A percentile compares a stretch with the other conserved stretches of the same genome.
Evolutionary conservation across 2,797 vertebrate species (phyloP).

Genomic region (Paedocypris micromegethes): DNA sequence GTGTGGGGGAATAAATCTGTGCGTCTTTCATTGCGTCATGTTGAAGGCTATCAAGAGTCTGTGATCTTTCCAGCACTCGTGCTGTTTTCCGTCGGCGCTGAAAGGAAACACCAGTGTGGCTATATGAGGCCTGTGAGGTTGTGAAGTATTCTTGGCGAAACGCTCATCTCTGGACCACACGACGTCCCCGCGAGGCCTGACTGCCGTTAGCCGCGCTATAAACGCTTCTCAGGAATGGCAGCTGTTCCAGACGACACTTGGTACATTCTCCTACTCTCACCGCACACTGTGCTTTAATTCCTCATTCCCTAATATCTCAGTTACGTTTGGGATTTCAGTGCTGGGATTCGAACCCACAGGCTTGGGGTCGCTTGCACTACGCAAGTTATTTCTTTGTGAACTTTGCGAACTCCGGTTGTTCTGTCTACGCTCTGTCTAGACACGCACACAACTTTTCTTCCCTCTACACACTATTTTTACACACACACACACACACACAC

Average conservation of each 20-base stretch:
- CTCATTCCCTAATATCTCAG: neutral
- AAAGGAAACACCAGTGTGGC: constrained; percentile 31
- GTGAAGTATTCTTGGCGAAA: constrained; percentile 41
- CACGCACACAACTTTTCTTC: too few relatives aligned
- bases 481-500: too few relatives aligned
- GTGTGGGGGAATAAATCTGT: neutral
- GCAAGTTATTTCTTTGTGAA: too few relatives aligned
- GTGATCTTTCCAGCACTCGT: constrained; percentile 5
- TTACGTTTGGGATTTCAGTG: neutral
- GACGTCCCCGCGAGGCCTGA: constrained; percentile 11
- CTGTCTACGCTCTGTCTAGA: too few relatives aligned
- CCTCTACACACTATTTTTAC: too few relatives aligned
- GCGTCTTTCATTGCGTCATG: neutral
- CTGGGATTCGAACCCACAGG: too few relatives aligned
- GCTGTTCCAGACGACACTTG: constrained; percentile 43
- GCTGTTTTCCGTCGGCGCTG: constrained; percentile 18
- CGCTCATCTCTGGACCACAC: constrained; percentile 29
- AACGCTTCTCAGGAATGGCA: constrained; percentile 50
- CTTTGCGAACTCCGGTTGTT: too few relatives aligned
- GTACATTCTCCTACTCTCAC: constrained; percentile 20
- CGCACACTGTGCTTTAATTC: neutral
- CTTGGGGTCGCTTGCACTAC: too few relatives aligned
- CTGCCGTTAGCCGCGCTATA: constrained; percentile 43
- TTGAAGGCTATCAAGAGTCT: neutral
- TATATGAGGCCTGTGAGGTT: constrained; percentile 21